Percentiles rank a stretch among this genome's conserved stretches.
Conservation (phyloP, 2,888 invertebrate species). For the Drosophila barbarae region DNA sequence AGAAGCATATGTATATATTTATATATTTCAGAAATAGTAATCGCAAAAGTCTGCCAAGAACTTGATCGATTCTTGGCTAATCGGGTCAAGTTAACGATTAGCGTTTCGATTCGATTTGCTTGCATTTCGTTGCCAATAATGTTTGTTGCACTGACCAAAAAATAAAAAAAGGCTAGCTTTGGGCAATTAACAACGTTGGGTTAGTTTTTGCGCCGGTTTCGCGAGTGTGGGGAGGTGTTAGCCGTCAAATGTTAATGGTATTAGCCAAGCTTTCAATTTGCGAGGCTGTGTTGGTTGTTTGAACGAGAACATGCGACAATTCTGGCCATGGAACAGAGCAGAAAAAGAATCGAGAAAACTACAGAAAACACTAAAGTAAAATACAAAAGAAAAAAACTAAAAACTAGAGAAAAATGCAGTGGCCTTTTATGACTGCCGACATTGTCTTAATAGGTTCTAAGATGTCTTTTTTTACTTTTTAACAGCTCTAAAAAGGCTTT, state of each 20-base stretch:
- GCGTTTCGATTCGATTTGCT: constrained; percentile 4
- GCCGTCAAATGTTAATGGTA: constrained; percentile 71
- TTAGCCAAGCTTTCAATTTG: constrained; percentile 69
- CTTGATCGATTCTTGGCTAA: constrained; percentile 7
- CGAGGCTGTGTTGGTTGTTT: constrained; percentile 50
- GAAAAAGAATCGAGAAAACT: constrained; percentile 1
- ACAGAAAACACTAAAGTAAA: constrained; percentile 4
- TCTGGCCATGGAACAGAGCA: constrained; percentile 41
- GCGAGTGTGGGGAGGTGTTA: constrained; percentile 49
- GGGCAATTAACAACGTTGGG: constrained; percentile 37
- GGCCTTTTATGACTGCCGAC: constrained; percentile 28
- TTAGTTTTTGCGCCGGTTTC: constrained; percentile 35
- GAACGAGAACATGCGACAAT: constrained; percentile 53
- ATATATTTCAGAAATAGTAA: background rate
- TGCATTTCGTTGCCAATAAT: constrained; percentile 18
- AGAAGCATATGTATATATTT: background rate
- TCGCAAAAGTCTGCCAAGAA: background rate
- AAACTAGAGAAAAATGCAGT: background rate
- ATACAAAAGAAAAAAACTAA: background rate
- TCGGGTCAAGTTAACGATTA: constrained; percentile 30
- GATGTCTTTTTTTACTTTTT: constrained; percentile 3
- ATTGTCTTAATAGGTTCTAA: constrained; percentile 20
- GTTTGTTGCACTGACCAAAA: constrained; percentile 29
- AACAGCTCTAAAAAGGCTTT: background rate
- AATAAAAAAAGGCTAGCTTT: background rate